These are phyloP conservation scores for Simalia tracyae DNA, from an alignment of 2,797 vertebrate species.

Conservation along the genomic window DNA sequence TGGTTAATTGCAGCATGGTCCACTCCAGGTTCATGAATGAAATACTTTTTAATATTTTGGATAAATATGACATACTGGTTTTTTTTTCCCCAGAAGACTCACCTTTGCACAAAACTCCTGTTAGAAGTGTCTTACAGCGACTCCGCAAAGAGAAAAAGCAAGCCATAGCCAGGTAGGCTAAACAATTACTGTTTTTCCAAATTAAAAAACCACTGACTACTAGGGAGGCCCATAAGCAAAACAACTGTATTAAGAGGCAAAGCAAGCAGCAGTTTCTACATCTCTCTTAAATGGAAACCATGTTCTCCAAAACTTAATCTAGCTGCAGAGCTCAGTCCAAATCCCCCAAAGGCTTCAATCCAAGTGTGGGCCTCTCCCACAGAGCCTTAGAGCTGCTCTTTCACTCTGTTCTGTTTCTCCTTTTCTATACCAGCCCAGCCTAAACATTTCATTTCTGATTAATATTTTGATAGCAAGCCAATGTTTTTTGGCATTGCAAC, in stretches of 20 bases:
- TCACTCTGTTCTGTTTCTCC: slow-evolving; percentile 40
- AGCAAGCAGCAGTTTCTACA: slow-evolving; percentile 39
- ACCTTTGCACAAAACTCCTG: background rate
- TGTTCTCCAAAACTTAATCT: slow-evolving; percentile 77
- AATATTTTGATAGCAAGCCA: slow-evolving; percentile 71
- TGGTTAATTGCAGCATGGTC: background rate
- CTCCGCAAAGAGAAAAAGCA: background rate
- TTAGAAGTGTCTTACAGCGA: background rate
- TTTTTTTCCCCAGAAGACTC: background rate
- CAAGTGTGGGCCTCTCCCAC: slow-evolving; percentile 65
- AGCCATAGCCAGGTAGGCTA: background rate
- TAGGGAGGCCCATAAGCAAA: slow-evolving; percentile 26
- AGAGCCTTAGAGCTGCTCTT: slow-evolving; percentile 19
- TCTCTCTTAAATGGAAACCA: slow-evolving; percentile 62
- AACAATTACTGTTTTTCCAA: slow-evolving; percentile 29
- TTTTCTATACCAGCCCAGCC: slow-evolving; percentile 61
- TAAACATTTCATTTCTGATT: slow-evolving; percentile 75
- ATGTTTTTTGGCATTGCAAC: slow-evolving; percentile 66
- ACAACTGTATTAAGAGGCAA: slow-evolving; percentile 23
- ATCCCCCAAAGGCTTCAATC: slow-evolving; percentile 69
- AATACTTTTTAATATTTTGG: background rate
- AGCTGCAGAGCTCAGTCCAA: slow-evolving; percentile 69
- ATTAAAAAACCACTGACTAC: background rate
- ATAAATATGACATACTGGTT: background rate
- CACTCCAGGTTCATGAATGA: background rate